Evolutionary conservation across 2,888 invertebrate species (phyloP), one percentile per base, ranked within the genome.

Genomic region (Mythimna loreyi): DNA sequence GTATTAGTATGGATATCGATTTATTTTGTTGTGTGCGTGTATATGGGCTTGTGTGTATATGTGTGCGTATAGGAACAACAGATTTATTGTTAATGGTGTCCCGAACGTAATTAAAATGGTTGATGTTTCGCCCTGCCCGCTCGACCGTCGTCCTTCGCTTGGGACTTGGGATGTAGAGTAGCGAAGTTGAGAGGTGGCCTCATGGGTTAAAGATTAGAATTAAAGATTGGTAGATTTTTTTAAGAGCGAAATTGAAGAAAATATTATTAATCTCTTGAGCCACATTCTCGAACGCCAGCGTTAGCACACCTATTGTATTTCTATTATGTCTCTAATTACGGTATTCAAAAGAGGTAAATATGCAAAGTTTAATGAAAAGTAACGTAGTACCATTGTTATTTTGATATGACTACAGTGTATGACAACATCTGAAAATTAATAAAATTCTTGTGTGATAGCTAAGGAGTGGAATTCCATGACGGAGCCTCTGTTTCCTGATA

Each of bases 31-130:
- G 73, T 79, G 77, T 77, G 75, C 60, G 67, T 65, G 62, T 71
- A 62, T 66, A 57, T 67, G 52, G 58, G 64, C 62, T 58, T 69
- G 69, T 83, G 87, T 85, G 85, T 72, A 81, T 77, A 86, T 86
- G 85, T 84, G 86, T 72, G 86, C 88, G 89, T 90, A 86, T 90
- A 89, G 85, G 88, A 92, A 92, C 92, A 92, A 92, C 94, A 94
- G 95, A 95, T 95, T 95, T 95, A 95, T 95, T 93, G 94, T 94
- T 94, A 94, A 95, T 95, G 94, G 95, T 95, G 95, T 95, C 95
- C 93, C 87, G 94, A 92, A 94, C 92, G 92, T 95, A 95, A 95
- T 95, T 95, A 95, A 95, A 95, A 95, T 94, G 94, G 95, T 95
- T 94, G 95, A 95, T 95, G 94, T 92, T 94, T 91, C 87, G 94